A percentile compares a stretch with the other conserved stretches of the same genome.
These are phyloP conservation scores for Anthopleura sola DNA, from an alignment of 64 coral and sea anemone genomes.

Conservation along the genomic window DNA sequence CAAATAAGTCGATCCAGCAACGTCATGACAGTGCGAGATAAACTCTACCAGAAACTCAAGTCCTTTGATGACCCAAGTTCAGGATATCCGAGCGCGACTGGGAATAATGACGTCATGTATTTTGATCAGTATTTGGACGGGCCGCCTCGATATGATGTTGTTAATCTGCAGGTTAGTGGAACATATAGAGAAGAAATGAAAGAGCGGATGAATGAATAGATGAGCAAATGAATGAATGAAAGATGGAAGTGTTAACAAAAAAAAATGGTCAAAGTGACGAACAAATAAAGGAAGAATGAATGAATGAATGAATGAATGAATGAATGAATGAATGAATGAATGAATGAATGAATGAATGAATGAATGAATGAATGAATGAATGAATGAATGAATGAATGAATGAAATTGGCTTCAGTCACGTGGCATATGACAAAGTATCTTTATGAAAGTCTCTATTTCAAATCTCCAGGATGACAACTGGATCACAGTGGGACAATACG, in stretches of 20 bases:
- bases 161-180: slow-evolving; percentile 77
- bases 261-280: too few relatives aligned
- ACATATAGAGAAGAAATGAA: neutral
- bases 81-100: slow-evolving; percentile 85
- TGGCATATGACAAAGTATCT: too few relatives aligned
- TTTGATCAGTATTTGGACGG: slow-evolving; percentile 82
- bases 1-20: slow-evolving; percentile 69
- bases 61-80: slow-evolving; percentile 50
- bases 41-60: slow-evolving; percentile 78
- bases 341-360: neutral
- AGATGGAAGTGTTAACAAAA: too few relatives aligned
- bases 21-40: slow-evolving; percentile 76
- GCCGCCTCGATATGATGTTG: slow-evolving; percentile 81
- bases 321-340: neutral
- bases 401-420: neutral
- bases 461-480: slow-evolving; percentile 66
- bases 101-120: slow-evolving; percentile 76
- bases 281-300: too few relatives aligned
- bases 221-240: neutral
- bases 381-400: neutral
- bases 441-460: neutral
- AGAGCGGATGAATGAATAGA: neutral
- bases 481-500: slow-evolving; percentile 93
- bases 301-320: neutral
- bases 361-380: neutral